Conservation (phyloP, 2,113 vertebrate species). For the Bagarius yarrelli region DNA sequence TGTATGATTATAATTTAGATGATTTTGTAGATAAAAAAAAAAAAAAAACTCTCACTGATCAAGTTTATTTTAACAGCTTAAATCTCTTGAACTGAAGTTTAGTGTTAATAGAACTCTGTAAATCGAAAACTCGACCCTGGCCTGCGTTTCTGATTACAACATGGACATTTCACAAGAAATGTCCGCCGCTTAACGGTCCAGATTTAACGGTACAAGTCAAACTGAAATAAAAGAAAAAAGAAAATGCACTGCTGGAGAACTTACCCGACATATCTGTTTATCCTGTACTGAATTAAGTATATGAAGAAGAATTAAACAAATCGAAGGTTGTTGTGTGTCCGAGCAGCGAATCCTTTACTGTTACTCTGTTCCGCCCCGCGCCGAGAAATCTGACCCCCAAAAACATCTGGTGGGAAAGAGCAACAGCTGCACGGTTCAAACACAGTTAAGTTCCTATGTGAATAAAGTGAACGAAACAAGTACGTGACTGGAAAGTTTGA, state of each 20-base stretch:
- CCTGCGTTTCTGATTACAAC: not conserved
- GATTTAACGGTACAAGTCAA: not conserved
- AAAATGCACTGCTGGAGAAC: not conserved
- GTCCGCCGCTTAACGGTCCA: too few relatives aligned
- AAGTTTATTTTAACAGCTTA: too few relatives aligned
- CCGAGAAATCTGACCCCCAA: conserved; percentile 24
- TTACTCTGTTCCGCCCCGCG: conserved; percentile 20
- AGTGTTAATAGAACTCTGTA: not conserved
- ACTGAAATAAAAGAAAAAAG: not conserved
- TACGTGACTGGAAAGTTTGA: too few relatives aligned
- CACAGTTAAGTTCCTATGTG: not conserved
- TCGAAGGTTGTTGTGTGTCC: not conserved
- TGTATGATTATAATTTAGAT: too few relatives aligned
- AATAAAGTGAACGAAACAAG: too few relatives aligned
- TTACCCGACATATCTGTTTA: not conserved
- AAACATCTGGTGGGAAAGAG: conserved; percentile 9
- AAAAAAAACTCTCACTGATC: too few relatives aligned
- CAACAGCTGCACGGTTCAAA: not conserved
- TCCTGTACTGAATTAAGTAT: not conserved
- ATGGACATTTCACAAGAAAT: not conserved
- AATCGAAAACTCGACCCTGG: not conserved
- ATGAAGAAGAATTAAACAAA: too few relatives aligned
- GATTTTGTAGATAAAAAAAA: too few relatives aligned
- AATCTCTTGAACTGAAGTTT: not conserved
- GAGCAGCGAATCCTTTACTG: not conserved